phyloP scores from a whole-genome alignment of 2,888 invertebrate genomes.

The Eristalis arbustorum region DNA sequence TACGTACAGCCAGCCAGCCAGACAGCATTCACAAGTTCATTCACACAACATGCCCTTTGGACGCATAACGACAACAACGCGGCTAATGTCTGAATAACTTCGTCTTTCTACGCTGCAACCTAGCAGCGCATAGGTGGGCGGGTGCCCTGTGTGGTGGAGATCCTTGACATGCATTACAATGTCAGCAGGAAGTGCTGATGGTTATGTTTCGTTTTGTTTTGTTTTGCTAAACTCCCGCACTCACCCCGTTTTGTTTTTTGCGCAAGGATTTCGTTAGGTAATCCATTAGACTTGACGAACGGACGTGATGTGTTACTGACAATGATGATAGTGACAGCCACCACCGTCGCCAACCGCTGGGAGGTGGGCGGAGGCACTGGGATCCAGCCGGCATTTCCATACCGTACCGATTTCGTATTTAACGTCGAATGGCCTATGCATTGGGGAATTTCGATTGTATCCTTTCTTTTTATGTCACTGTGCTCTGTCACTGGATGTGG shows the following conservation, averaged over 20 bases:
- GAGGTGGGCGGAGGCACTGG: not conserved
- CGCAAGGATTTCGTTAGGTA: constrained; percentile 54
- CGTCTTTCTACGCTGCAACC: not conserved
- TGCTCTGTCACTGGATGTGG: not conserved
- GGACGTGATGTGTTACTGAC: constrained; percentile 66
- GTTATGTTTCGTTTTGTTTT: constrained; percentile 71
- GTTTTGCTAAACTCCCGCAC: constrained; percentile 18
- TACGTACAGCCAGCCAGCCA: no score
- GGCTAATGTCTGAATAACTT: constrained; percentile 55
- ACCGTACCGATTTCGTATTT: constrained; percentile 57
- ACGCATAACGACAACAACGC: constrained; percentile 35
- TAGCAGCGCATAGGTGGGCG: not conserved
- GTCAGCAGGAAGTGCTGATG: constrained; percentile 72
- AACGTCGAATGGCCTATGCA: constrained; percentile 34
- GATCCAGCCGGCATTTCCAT: constrained; percentile 2
- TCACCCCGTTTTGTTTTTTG: constrained; percentile 2
- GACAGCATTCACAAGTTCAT: constrained; percentile 64
- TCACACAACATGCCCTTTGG: constrained; percentile 62
- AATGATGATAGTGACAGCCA: constrained; percentile 44
- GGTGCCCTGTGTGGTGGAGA: constrained; percentile 58
- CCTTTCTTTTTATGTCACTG: not conserved
- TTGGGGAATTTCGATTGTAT: constrained; percentile 52
- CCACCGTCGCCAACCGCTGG: not conserved
- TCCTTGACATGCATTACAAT: constrained; percentile 73
- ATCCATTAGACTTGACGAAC: constrained; percentile 67